Evolutionary conservation across 2,888 invertebrate genomes (phyloP).

Genomic region (Lepidonotus clava): DNA sequence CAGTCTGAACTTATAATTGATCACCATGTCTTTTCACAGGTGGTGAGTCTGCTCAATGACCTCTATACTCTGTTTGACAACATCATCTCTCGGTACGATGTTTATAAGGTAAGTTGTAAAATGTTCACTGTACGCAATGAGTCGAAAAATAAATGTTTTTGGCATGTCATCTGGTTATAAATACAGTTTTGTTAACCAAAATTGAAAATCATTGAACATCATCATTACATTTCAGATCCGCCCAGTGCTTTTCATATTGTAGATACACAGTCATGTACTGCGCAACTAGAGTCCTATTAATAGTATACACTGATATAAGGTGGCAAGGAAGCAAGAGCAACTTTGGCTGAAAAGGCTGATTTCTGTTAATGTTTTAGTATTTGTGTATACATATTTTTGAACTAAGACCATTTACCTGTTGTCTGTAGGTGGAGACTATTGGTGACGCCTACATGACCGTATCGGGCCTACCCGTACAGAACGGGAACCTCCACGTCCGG

Average conservation of each 20-base stretch:
- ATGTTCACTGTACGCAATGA: neutral
- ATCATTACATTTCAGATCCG: neutral
- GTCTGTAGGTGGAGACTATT: constrained; percentile 20
- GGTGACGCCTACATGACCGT: constrained; percentile 48
- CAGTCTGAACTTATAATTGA: no score
- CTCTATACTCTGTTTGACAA: constrained; percentile 31
- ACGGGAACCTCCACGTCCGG: constrained; percentile 9
- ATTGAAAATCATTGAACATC: neutral
- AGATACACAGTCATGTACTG: no score
- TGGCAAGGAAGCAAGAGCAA: no score
- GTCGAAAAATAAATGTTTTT: no score
- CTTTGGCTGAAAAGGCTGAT: no score
- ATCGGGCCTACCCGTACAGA: neutral
- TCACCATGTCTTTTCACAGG: neutral
- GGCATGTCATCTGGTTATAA: no score
- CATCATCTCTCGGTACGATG: constrained; percentile 15
- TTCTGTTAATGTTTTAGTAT: no score
- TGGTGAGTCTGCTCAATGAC: constrained; percentile 35
- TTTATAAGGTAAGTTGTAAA: constrained; percentile 18
- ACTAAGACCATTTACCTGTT: no score
- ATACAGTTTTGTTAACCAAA: no score
- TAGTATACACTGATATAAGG: no score
- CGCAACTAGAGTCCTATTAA: no score
- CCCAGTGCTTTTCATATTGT: neutral
- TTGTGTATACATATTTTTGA: no score